Evolutionary conservation across 2,888 invertebrate species (phyloP).

Genomic region (Zeuzera pyrina): DNA sequence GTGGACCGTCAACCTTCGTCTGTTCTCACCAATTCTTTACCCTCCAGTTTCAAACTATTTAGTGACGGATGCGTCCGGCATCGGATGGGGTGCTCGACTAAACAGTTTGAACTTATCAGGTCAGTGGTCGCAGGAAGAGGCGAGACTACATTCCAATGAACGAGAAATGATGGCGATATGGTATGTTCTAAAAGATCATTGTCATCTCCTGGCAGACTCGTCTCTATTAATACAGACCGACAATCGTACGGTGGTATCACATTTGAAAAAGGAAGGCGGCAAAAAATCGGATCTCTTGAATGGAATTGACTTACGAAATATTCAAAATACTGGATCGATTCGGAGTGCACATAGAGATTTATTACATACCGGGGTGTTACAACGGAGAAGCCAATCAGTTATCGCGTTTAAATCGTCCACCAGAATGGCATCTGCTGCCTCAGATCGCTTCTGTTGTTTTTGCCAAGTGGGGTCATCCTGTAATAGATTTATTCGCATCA

Average conservation of each 20-base stretch:
- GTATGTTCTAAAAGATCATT: slow-evolving; percentile 5
- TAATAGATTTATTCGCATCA: slow-evolving; percentile 9
- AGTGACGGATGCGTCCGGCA: slow-evolving; percentile 17
- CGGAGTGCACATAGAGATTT: not conserved
- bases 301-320: slow-evolving; percentile 2
- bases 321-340: slow-evolving; percentile 1
- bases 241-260: slow-evolving; percentile 10
- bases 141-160: slow-evolving; percentile 15
- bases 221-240: slow-evolving; percentile 9
- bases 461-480: slow-evolving; percentile 5
- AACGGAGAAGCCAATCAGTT: slow-evolving; percentile 8
- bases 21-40: slow-evolving; percentile 8
- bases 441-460: slow-evolving; percentile 3
- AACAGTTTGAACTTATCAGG: slow-evolving; percentile 13
- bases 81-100: slow-evolving; percentile 19
- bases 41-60: slow-evolving; percentile 14
- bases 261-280: slow-evolving; percentile 10
- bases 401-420: slow-evolving; percentile 2
- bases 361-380: slow-evolving; percentile 8
- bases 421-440: slow-evolving; percentile 11
- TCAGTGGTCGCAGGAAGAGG: slow-evolving; percentile 11
- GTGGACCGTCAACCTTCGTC: slow-evolving; percentile 14
- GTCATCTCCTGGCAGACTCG: not conserved
- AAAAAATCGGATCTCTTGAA: slow-evolving; percentile 4
- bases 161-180: slow-evolving; percentile 18